A percentile compares a stretch with the other conserved stretches of the same genome.
phyloP scores from a whole-genome alignment of 2,113 vertebrate species.

The Heterochromis multidens region DNA sequence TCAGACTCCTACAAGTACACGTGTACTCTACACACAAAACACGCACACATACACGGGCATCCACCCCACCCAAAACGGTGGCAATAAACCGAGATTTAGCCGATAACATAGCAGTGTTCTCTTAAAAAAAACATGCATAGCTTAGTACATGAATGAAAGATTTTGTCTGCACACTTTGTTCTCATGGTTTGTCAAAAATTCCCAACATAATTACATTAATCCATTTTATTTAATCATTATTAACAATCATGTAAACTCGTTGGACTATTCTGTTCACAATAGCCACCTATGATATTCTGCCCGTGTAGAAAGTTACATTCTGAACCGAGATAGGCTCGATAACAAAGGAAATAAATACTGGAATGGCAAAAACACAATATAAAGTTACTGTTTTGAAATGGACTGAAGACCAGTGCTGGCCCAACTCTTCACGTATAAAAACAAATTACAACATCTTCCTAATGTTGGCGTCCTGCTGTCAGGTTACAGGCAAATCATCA shows the following conservation, averaged over 20 bases:
- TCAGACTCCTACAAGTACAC: constrained; percentile 10
- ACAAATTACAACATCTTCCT: constrained; percentile 73
- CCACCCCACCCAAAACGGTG: constrained; percentile 69
- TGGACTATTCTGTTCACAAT: constrained; percentile 63
- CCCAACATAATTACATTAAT: constrained; percentile 17
- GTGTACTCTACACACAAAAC: constrained; percentile 21
- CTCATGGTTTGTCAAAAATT: constrained; percentile 25
- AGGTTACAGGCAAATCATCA: constrained; percentile 75
- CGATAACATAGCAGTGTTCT: constrained; percentile 50
- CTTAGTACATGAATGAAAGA: constrained; percentile 59
- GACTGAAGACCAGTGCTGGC: constrained; percentile 17
- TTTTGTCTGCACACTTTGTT: constrained; percentile 20
- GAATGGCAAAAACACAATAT: constrained; percentile 85
- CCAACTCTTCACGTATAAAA: constrained; percentile 70
- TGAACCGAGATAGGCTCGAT: constrained; percentile 87
- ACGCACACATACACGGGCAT: neutral
- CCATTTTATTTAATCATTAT: constrained; percentile 57
- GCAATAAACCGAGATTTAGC: constrained; percentile 58
- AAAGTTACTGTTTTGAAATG: constrained; percentile 64
- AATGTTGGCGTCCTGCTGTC: constrained; percentile 59
- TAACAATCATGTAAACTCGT: constrained; percentile 64
- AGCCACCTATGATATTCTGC: constrained; percentile 87
- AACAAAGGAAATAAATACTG: constrained; percentile 90
- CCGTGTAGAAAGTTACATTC: constrained; percentile 99
- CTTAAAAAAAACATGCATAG: constrained; percentile 72